Conservation (phyloP, 2,888 invertebrate genomes). For the Xylota sylvarum region DNA sequence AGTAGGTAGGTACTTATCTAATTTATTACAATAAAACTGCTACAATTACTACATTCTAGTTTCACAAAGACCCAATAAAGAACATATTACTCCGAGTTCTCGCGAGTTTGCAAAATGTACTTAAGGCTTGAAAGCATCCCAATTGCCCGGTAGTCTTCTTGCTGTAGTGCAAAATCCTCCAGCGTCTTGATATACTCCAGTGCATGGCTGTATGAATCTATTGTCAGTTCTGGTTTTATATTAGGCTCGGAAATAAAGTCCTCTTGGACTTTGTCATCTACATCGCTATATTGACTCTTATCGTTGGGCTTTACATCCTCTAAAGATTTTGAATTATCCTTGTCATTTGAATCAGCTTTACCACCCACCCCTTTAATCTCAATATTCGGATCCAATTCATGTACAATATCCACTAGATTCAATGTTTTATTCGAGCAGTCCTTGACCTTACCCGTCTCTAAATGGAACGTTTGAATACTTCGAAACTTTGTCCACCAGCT, state of each 20-base stretch:
- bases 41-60: too few species aligned
- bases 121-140: conserved; percentile 79
- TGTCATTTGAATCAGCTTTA: neutral
- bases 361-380: neutral
- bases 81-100: neutral
- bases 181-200: conserved; percentile 82
- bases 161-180: conserved; percentile 82
- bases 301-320: neutral
- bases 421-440: neutral
- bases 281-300: neutral
- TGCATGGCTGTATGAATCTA: conserved; percentile 80
- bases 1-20: too few species aligned
- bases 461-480: neutral
- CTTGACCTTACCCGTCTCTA: neutral
- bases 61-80: too few species aligned
- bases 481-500: neutral
- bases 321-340: neutral
- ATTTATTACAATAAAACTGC: too few species aligned
- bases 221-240: neutral
- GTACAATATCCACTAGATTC: neutral
- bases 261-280: too few species aligned
- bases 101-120: neutral
- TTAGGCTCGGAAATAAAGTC: neutral
- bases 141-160: conserved; percentile 83
- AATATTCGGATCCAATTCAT: neutral